phyloP scores from a whole-genome alignment of 2,113 vertebrate genomes.

The Lagopus muta region DNA sequence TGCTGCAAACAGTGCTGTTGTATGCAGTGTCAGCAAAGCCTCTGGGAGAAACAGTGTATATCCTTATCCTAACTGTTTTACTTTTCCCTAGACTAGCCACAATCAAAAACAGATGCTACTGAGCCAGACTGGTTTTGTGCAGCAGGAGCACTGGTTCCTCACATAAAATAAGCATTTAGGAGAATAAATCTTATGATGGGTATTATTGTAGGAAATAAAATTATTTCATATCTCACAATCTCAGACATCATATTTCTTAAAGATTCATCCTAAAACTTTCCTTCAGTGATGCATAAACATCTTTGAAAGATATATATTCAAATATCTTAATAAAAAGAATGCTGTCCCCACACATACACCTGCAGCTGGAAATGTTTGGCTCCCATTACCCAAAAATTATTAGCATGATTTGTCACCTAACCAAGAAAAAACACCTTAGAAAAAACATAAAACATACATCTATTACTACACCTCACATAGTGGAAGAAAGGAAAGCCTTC shows the following conservation, averaged over 20 bases:
- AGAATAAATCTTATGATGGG: neutral
- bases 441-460: neutral
- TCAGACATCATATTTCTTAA: neutral
- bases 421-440: neutral
- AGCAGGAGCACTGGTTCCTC: neutral
- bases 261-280: neutral
- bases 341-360: neutral
- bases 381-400: neutral
- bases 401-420: neutral
- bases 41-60: accelerated
- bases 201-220: neutral
- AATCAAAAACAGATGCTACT: neutral
- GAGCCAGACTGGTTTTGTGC: neutral
- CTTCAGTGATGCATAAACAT: neutral
- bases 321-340: neutral
- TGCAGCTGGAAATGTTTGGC: neutral
- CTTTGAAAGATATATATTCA: accelerated
- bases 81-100: neutral
- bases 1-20: neutral
- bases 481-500: neutral
- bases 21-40: neutral
- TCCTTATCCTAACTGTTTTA: neutral
- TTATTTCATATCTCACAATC: too few relatives aligned
- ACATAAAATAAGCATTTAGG: neutral
- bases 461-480: neutral